Base-by-base conservation (phyloP, 1,140 invertebrate genomes). In the Cyclina sinensis region DNA sequence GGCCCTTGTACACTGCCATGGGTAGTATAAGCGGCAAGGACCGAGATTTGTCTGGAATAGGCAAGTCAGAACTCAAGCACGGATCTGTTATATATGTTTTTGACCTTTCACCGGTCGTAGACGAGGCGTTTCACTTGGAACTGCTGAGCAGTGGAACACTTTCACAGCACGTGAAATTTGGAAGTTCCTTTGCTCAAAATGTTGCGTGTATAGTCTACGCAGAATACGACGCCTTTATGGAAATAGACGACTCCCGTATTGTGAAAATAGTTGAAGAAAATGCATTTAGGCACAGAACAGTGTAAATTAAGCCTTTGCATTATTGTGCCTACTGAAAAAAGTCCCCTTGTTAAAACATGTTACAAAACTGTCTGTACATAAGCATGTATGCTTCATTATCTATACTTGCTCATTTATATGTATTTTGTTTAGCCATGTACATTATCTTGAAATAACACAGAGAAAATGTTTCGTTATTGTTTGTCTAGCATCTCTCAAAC, bases 91-190 rank as follows among this genome's bases (percentile, higher is more conserved):
- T 62, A 62, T 62, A 62, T 14, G 57, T 62, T 9, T 62, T 62
- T 62, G 57, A 62, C 57, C 57, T 62, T 62, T 62, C 57, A 27
- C 57, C 57, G 1, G 57, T 62, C 2, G 24, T 62, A 27, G 57
- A 62, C 57, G 57, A 62, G 24, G 57, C n/a, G 18, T 62, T 62
- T 62, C 57, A 62, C 24, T 62, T 62, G 24, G 57, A 62, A 62
- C 57, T 62, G n/a, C 51, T 11, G 51, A 57, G 21, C 51, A 57
- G 57, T 14, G 57, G 24, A 62, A 62, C 57, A 62, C 57, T 62
- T 24, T 62, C 57, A 1, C 57, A 27, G n/a, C 3, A 62, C n/a
- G n/a, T n/a, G n/a, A n/a, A n/a, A n/a, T n/a, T n/a, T n/a, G n/a
- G n/a, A n/a, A n/a, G n/a, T n/a, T n/a, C 7, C 5, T 27, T 1